Evolutionary conservation across 2,888 invertebrate species (phyloP), one percentile per base, ranked within the genome.

Genomic region (Macroteleia sp.): DNA sequence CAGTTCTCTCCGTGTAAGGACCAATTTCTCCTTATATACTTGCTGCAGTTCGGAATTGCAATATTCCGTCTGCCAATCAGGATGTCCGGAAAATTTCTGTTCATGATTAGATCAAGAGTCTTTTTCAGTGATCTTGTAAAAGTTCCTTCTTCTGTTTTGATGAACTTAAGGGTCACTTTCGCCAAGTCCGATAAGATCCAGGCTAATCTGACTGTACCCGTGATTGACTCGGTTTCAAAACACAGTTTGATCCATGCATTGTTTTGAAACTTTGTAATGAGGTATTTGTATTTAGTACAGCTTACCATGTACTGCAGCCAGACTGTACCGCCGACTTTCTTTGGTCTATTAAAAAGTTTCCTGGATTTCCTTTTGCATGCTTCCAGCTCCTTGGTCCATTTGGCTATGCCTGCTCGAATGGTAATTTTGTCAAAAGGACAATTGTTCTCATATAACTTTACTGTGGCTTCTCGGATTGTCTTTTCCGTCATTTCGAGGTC

Each of bases 151-250:
- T 41, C 5, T 36, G 44, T 22, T 50, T 52, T 17, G 10, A 28
- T 36, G 39, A 50, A n/a, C 50, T 42, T 9, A 34, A 61, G 14
- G 57, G 44, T 14, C 19, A 57, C 6, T 12, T 16, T 3, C n/a
- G 22, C 3, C 42, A 54, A 9, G 44, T 66, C 6, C 4, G 64
- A 34, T 14, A 80, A 20, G 16, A 64, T 48, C 22, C 36, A 39
- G 2, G 54, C 16, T 17, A 64, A n/a, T 22, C 30, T 62, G n/a
- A 48, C 44, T 17, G 41, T 48, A 16, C 50, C 73, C 1, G 73
- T 56, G 20, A 64, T 20, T 8, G 54, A 44, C 14, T 19, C 25
- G 10, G 71, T 41, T 16, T 62, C 52, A 16, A 54, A 36, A 36
- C 71, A 62, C 36, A 52, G 34, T 10, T 42, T 28, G n/a, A 9